A percentile compares a stretch with the other conserved stretches of the same genome.
phyloP scores from a whole-genome alignment of 2,797 vertebrate species.

The Eulemur rubriventer region DNA sequence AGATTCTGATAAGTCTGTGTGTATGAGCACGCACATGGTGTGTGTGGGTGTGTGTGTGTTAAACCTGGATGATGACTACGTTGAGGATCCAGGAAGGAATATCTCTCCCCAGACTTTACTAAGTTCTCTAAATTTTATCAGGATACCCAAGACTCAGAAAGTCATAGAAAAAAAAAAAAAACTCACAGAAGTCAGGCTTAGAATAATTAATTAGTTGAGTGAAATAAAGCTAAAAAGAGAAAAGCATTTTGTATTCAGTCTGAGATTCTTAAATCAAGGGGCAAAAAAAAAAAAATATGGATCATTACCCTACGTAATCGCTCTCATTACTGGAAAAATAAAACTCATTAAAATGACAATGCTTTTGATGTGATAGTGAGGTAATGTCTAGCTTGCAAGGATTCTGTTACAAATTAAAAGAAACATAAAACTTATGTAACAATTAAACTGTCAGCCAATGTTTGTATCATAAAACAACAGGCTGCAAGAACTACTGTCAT shows the following conservation, averaged over 20 bases:
- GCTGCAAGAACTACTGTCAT: not conserved
- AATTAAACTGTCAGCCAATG: not conserved
- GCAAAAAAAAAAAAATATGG: not conserved
- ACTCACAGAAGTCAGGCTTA: not conserved
- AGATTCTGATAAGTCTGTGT: not conserved
- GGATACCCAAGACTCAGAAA: not conserved
- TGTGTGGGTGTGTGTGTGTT: not conserved
- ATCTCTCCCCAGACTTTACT: not conserved
- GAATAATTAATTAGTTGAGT: not conserved
- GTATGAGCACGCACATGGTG: not conserved
- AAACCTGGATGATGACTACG: not conserved
- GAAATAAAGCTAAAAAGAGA: not conserved
- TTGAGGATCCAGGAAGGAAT: not conserved
- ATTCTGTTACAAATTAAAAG: slow-evolving; percentile 40
- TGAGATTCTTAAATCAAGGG: not conserved
- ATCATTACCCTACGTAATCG: not conserved
- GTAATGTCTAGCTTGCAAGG: slow-evolving; percentile 43
- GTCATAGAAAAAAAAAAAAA: not conserved
- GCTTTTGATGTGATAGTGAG: slow-evolving; percentile 17
- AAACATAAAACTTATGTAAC: not conserved
- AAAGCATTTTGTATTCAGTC: not conserved
- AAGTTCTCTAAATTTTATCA: not conserved
- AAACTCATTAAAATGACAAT: not conserved
- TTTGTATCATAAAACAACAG: not conserved
- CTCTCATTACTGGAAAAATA: not conserved